Base-by-base conservation (phyloP, 2,888 invertebrate species). In the Hydroisotoma schaefferi region DNA sequence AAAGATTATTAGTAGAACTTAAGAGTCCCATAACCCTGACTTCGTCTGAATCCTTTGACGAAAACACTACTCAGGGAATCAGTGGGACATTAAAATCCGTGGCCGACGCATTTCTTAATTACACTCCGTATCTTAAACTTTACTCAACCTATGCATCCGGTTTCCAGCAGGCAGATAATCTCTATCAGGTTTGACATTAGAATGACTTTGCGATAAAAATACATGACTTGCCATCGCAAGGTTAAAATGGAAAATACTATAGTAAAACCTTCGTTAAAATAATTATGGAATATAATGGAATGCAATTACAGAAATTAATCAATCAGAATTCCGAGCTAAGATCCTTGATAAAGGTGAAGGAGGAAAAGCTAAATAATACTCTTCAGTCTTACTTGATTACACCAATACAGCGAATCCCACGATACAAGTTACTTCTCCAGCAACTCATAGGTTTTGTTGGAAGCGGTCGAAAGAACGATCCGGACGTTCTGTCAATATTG, bases 111-210 rank as follows among this genome's bases (percentile, higher is more conserved):
- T 88, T 89, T 75, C 79, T 82, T 0, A 84, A 83, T 74, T 80
- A 88, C 63, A 87, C 86, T 1, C 88, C 88, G 2, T 88, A 85
- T 75, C 84, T 89, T 55, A 89, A 88, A 76, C 75, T 88, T 20
- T 89, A 89, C 74, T 87, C 88, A 0, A 83, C 85, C 0, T 88
- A 88, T 75, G 88, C 88, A 0, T 87, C 85, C 63, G 86, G 85
- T 72, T 88, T 86, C 74, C 84, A 84, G 67, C 81, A 82, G 61
- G 82, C 84, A 0, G 75, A 87, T 51, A 77, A 80, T 38, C 76
- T 84, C 38, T 74, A 88, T 28, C 84, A 84, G 79, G 85, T 85
- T 77, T 71, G 70, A 18, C 38, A n/a, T n/a, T n/a, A n/a, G n/a
- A n/a, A n/a, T n/a, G n/a, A n/a, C n/a, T n/a, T n/a, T n/a, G n/a